Percentiles rank a stretch among this genome's conserved stretches.
Evolutionary conservation across 37 sponge, comb jelly and placozoan genomes (phyloP).

Genomic region (Spongia lamella): DNA sequence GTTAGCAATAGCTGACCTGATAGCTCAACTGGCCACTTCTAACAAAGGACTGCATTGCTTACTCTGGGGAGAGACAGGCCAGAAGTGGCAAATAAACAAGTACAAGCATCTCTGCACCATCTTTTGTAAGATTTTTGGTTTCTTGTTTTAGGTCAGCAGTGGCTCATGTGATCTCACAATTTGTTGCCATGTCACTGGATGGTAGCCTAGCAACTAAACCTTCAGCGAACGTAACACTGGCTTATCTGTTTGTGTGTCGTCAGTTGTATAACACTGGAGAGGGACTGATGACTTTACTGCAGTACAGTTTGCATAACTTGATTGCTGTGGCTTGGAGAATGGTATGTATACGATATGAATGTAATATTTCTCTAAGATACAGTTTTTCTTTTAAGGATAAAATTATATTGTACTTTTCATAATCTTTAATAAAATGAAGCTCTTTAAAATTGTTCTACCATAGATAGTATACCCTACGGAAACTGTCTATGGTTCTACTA

Average conservation of each 20-base stretch:
- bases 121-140: background rate
- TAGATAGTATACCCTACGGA: background rate
- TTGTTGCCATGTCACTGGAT: slow-evolving; percentile 32
- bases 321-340: slow-evolving; percentile 53
- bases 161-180: slow-evolving; percentile 44
- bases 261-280: slow-evolving; percentile 84
- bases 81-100: slow-evolving; percentile 11
- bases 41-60: slow-evolving; percentile 44
- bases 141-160: slow-evolving; percentile 18
- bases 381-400: too few relatives aligned
- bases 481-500: background rate
- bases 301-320: slow-evolving; percentile 56
- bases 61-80: slow-evolving; percentile 18
- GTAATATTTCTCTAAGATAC: too few relatives aligned
- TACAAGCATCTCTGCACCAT: background rate
- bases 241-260: slow-evolving; percentile 78
- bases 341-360: slow-evolving; percentile 11
- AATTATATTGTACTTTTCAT: too few relatives aligned
- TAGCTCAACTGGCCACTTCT: slow-evolving; percentile 64
- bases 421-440: background rate
- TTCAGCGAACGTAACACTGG: slow-evolving; percentile 27
- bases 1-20: slow-evolving; percentile 49
- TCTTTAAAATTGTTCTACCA: background rate
- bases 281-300: slow-evolving; percentile 56
- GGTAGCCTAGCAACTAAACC: slow-evolving; percentile 10